A percentile compares a stretch with the other conserved stretches of the same genome.
These are phyloP conservation scores for Ailurus styani DNA, from an alignment of 2,113 vertebrate genomes.

Conservation along the genomic window DNA sequence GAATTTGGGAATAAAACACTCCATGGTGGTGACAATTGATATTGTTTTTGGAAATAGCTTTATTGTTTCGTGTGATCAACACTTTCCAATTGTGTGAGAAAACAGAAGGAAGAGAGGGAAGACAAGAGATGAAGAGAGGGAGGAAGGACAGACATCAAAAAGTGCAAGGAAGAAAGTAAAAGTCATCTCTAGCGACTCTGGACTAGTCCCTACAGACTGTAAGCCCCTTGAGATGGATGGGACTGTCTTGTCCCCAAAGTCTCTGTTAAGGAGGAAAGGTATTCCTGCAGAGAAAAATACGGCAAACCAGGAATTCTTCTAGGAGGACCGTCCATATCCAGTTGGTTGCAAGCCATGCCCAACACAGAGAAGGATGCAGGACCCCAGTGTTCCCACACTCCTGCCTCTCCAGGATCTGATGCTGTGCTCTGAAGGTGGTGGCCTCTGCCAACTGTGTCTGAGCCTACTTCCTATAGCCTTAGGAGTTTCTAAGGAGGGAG, in stretches of 20 bases:
- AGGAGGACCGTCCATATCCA: not conserved
- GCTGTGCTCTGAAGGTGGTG: not conserved
- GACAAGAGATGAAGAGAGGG: not conserved
- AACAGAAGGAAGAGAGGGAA: not conserved
- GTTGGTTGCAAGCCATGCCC: not conserved
- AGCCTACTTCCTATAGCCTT: not conserved
- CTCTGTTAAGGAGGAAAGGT: too few species aligned
- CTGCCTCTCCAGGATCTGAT: not conserved
- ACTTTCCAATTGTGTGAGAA: not conserved
- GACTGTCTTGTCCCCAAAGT: too few species aligned
- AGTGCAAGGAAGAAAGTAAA: not conserved
- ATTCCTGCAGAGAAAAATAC: accelerated
- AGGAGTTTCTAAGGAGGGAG: not conserved
- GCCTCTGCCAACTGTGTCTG: accelerated
- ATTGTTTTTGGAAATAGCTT: not conserved
- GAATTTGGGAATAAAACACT: not conserved
- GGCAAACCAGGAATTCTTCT: not conserved
- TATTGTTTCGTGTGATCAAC: not conserved
- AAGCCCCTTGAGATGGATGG: not conserved
- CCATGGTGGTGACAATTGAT: not conserved
- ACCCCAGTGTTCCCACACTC: not conserved
- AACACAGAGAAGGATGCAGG: not conserved
- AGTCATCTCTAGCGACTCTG: not conserved
- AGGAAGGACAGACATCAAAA: not conserved
- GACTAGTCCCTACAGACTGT: not conserved